A percentile compares a stretch with the other conserved stretches of the same genome.
phyloP scores from a whole-genome alignment of 2,113 vertebrate species.

The Alexandromys fortis region DNA sequence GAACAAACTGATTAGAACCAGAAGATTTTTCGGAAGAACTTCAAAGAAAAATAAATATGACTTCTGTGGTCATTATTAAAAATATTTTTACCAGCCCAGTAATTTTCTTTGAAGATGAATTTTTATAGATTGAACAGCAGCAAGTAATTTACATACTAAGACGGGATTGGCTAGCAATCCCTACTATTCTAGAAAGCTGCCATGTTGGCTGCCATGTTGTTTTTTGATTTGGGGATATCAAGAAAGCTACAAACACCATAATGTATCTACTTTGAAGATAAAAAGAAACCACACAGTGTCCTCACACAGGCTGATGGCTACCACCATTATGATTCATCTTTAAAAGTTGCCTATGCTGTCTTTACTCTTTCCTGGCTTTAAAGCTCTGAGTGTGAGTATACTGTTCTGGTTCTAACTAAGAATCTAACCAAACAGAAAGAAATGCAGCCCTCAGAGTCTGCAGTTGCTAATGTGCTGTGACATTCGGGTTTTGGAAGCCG shows the following conservation, averaged over 20 bases:
- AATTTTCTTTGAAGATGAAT: conserved; percentile 88
- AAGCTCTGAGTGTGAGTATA: conserved; percentile 41
- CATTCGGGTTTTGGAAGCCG: conserved; percentile 59
- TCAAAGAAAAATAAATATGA: conserved; percentile 87
- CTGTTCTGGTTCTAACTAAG: conserved; percentile 64
- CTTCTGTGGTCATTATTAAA: conserved; percentile 91
- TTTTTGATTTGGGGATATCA: background rate
- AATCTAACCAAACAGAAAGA: conserved; percentile 71
- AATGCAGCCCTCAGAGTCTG: conserved; percentile 70
- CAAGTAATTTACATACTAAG: conserved; percentile 83
- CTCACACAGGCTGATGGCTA: background rate
- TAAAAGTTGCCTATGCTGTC: conserved; percentile 33
- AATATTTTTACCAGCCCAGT: conserved; percentile 88
- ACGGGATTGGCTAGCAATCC: conserved; percentile 68
- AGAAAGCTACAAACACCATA: background rate
- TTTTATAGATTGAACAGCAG: conserved; percentile 84
- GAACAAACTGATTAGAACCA: conserved; percentile 89
- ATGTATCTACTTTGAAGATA: conserved; percentile 25
- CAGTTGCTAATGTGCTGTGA: conserved; percentile 74
- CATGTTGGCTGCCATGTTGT: conserved; percentile 37
- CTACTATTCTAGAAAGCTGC: conserved; percentile 53
- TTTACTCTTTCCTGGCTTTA: conserved; percentile 59
- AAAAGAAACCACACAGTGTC: background rate
- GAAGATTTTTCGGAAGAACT: conserved; percentile 86
- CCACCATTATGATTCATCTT: conserved; percentile 52